A percentile compares a stretch with the other conserved stretches of the same genome.
These are phyloP conservation scores for Corynorhinus townsendii DNA, from an alignment of 2,113 vertebrate species.

Conservation along the genomic window DNA sequence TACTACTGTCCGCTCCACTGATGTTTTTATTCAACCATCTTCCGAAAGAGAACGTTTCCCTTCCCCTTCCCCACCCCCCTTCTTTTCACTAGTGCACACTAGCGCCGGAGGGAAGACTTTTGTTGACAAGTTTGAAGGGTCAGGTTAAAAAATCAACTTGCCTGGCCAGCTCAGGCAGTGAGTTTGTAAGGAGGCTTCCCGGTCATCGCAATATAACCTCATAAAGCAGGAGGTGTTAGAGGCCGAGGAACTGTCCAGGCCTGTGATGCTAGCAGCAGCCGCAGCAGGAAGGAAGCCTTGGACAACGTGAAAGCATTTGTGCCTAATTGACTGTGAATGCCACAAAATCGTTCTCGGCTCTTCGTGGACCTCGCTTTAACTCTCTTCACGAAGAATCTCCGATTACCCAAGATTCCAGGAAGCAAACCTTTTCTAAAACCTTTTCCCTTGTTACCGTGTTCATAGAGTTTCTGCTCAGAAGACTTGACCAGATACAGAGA, in stretches of 20 bases:
- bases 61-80: background rate
- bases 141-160: background rate
- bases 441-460: background rate
- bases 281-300: background rate
- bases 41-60: background rate
- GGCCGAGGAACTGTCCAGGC: background rate
- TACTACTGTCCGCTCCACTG: background rate
- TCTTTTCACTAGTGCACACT: background rate
- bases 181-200: background rate
- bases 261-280: background rate
- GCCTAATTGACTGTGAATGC: background rate
- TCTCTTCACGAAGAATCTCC: background rate
- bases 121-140: slow-evolving; percentile 10
- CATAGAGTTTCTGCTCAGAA: background rate
- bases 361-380: slow-evolving; percentile 12
- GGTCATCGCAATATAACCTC: background rate
- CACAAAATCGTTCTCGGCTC: background rate
- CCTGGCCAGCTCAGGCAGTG: background rate
- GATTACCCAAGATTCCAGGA: slow-evolving; percentile 1
- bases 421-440: background rate
- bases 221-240: background rate
- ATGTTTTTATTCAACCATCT: slow-evolving; percentile 1
- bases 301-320: slow-evolving; percentile 14
- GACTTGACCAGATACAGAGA: background rate
- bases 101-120: background rate